phyloP scores from a whole-genome alignment of 2,888 invertebrate genomes.

The Ochropacha duplaris region DNA sequence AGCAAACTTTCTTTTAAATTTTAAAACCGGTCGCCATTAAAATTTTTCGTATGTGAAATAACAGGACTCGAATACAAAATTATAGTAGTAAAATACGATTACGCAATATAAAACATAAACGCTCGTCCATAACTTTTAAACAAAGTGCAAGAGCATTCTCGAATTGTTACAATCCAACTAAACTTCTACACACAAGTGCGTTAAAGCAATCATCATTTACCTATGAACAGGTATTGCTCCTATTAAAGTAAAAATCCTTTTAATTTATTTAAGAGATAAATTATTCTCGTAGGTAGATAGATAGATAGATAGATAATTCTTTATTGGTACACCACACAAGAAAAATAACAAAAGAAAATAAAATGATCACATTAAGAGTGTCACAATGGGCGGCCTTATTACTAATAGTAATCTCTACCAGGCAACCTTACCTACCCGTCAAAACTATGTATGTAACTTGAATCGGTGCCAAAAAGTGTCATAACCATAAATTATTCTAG shows the following conservation, averaged over 20 bases:
- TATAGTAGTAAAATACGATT: not conserved
- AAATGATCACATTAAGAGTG: no score
- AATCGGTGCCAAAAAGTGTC: not conserved
- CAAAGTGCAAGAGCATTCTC: not conserved
- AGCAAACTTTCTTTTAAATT: not conserved
- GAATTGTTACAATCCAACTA: not conserved
- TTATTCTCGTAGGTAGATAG: no score
- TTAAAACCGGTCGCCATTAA: not conserved
- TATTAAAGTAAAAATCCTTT: no score
- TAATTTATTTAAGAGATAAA: no score
- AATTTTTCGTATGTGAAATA: not conserved
- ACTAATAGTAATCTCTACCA: no score
- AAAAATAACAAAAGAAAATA: no score
- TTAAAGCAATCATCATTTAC: no score
- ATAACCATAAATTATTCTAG: not conserved
- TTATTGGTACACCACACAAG: no score
- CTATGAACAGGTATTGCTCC: no score
- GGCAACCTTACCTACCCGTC: not conserved
- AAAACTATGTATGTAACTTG: not conserved
- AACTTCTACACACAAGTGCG: no score
- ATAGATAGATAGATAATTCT: no score
- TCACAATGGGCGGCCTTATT: no score
- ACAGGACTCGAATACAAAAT: not conserved
- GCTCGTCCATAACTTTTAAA: not conserved
- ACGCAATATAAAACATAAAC: not conserved